Percentiles rank a stretch among this genome's conserved stretches.
phyloP scores from a whole-genome alignment of 2,888 invertebrate species.

The Lepidochitona cinerea region DNA sequence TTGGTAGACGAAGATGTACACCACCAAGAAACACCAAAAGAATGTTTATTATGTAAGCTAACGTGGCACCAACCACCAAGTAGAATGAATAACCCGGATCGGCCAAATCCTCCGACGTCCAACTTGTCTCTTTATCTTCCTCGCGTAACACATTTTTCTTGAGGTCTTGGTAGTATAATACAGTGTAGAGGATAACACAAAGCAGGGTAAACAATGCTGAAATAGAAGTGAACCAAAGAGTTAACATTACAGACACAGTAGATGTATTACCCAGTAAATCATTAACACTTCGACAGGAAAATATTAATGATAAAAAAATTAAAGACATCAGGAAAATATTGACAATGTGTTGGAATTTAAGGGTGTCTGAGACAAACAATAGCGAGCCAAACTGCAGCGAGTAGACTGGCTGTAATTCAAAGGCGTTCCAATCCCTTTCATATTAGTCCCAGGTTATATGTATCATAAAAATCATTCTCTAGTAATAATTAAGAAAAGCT shows the following conservation, averaged over 20 bases:
- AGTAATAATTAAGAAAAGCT: too few relatives aligned
- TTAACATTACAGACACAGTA: not conserved
- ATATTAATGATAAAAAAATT: too few relatives aligned
- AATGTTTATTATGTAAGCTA: conserved; percentile 81
- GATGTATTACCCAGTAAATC: too few relatives aligned
- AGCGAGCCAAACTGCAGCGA: too few relatives aligned
- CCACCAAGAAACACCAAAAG: conserved; percentile 82
- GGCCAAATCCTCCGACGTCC: conserved; percentile 87
- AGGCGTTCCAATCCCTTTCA: too few relatives aligned
- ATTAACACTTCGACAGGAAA: too few relatives aligned
- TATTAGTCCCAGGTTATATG: too few relatives aligned
- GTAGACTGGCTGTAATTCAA: too few relatives aligned
- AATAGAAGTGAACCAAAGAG: conserved; percentile 61
- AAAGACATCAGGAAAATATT: too few relatives aligned
- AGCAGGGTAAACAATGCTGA: conserved; percentile 82
- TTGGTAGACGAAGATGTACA: conserved; percentile 76
- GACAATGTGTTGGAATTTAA: too few relatives aligned
- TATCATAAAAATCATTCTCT: too few relatives aligned
- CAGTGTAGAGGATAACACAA: conserved; percentile 85
- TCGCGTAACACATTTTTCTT: conserved; percentile 86
- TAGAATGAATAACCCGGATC: conserved; percentile 91
- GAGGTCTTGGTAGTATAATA: conserved; percentile 85
- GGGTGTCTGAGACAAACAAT: too few relatives aligned
- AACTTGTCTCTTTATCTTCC: conserved; percentile 84
- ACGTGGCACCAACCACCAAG: conserved; percentile 82